Percentiles rank a stretch among this genome's conserved stretches.
Evolutionary conservation across 2,888 invertebrate genomes (phyloP).

Genomic region (Spialia ferax): DNA sequence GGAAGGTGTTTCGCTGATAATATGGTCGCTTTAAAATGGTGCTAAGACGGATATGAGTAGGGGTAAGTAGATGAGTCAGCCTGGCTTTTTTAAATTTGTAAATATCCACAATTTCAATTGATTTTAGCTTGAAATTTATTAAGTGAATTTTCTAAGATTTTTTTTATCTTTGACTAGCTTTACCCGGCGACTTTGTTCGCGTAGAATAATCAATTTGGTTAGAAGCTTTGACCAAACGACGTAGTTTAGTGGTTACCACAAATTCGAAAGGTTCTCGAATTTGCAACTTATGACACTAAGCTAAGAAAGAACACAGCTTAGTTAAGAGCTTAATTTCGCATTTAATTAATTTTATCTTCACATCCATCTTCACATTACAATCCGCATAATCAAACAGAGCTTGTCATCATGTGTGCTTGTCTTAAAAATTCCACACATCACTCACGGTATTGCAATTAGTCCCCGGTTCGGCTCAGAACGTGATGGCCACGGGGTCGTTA

Average conservation of each 20-base stretch:
- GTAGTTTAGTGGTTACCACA: no score
- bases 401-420: constrained; percentile 35
- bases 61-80: constrained; percentile 26
- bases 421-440: constrained; percentile 43
- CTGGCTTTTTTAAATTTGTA: not conserved
- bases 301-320: no score
- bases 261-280: no score
- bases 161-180: no score
- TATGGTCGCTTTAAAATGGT: constrained; percentile 56
- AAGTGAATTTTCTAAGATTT: no score
- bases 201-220: no score
- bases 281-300: no score
- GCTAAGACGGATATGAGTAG: constrained; percentile 48
- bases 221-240: no score
- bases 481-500: constrained; percentile 39
- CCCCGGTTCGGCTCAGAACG: constrained; percentile 32
- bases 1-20: constrained; percentile 59
- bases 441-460: constrained; percentile 43
- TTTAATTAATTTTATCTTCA: constrained; percentile 19
- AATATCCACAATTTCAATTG: no score
- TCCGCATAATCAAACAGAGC: constrained; percentile 16
- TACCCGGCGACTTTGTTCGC: no score
- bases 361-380: constrained; percentile 13
- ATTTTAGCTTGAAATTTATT: no score
- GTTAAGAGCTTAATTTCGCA: not conserved